Conservation (phyloP, 2,797 vertebrate species). For the Gymnodraco acuticeps region DNA sequence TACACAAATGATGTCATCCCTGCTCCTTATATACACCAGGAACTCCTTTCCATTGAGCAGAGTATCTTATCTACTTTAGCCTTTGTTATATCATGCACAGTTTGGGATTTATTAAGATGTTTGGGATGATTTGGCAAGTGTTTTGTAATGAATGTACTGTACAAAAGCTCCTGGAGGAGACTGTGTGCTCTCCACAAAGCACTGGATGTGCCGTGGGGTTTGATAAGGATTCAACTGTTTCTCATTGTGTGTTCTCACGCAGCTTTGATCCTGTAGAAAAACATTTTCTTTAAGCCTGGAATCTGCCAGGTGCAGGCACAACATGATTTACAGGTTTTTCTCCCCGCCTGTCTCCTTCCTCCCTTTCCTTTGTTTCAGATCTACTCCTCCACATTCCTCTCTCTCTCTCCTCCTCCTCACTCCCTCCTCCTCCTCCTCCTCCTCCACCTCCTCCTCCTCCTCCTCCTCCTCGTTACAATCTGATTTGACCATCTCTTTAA, state of each 20-base stretch:
- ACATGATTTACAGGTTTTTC: conserved; percentile 49
- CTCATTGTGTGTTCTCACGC: conserved; percentile 52
- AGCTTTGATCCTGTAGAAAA: conserved; percentile 63
- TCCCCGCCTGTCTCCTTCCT: conserved; percentile 19
- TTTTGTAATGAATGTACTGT: conserved; percentile 4
- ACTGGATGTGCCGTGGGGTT: conserved; percentile 42
- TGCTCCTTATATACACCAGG: not conserved
- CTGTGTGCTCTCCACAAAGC: conserved; percentile 28
- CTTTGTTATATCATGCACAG: not conserved
- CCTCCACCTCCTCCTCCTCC: no score
- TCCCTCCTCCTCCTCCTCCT: no score
- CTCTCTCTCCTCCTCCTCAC: not conserved
- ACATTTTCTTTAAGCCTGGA: conserved; percentile 56
- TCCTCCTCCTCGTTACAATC: conserved; percentile 29
- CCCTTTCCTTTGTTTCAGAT: conserved; percentile 26
- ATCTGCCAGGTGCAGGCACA: conserved; percentile 53
- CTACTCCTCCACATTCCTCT: conserved; percentile 33
- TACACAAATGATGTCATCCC: no score
- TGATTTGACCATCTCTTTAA: conserved; percentile 38
- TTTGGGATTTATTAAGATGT: not conserved
- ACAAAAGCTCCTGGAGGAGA: conserved; percentile 1
- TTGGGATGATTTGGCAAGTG: not conserved
- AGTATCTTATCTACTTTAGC: not conserved
- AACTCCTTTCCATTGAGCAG: not conserved
- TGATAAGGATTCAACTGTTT: conserved; percentile 61